phyloP scores from a whole-genome alignment of 2,797 vertebrate species.

The Mycteria americana region DNA sequence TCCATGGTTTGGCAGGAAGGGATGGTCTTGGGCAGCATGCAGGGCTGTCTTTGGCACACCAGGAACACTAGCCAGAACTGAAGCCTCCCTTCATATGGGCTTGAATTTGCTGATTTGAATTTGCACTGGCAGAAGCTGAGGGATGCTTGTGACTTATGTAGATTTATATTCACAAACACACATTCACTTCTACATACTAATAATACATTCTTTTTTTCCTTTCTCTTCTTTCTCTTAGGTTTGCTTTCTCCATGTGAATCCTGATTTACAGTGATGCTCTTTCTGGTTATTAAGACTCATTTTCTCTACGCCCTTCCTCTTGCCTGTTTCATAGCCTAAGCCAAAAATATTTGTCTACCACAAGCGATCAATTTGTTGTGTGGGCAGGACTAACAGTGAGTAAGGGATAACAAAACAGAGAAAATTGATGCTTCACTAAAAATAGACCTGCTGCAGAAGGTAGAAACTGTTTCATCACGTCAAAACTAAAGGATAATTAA shows the following conservation, averaged over 20 bases:
- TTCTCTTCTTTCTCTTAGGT: neutral
- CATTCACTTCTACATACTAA: neutral
- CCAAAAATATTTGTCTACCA: slow-evolving; percentile 35
- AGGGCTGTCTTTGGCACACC: neutral
- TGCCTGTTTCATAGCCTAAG: neutral
- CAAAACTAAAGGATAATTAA: slow-evolving; percentile 52
- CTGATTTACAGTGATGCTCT: neutral
- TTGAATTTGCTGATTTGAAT: neutral
- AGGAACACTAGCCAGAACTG: neutral
- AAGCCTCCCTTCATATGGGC: neutral
- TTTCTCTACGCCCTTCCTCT: neutral
- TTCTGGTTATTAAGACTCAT: neutral
- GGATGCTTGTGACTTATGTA: neutral
- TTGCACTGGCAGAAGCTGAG: neutral
- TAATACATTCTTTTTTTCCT: neutral
- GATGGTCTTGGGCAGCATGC: neutral
- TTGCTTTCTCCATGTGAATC: neutral
- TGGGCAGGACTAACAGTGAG: slow-evolving; percentile 34
- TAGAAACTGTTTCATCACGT: slow-evolving; percentile 65
- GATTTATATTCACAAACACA: neutral
- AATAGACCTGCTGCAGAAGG: slow-evolving; percentile 60
- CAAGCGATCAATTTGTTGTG: slow-evolving; percentile 49
- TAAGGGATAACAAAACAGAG: slow-evolving; percentile 25
- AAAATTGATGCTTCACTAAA: slow-evolving; percentile 54
- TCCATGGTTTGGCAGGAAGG: neutral